Base-by-base conservation (phyloP, 1,140 invertebrate genomes). In the Eciton burchellii region DNA sequence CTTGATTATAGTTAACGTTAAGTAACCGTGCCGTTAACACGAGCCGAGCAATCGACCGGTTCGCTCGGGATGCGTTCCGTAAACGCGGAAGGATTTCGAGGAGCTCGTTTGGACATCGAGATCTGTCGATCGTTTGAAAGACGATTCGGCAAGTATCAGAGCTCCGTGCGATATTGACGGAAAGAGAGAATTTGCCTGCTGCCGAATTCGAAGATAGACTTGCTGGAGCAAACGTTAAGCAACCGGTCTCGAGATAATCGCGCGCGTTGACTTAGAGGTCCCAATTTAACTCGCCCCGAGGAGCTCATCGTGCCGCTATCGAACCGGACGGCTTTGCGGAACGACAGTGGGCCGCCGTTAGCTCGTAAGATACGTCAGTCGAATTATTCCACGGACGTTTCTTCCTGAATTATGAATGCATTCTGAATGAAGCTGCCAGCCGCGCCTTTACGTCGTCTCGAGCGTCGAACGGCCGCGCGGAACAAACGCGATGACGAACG, bases 401-500 rank as follows among this genome's bases (percentile, higher is more conserved):
- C 16, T n/a, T 11, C 19, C 52, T 66, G 74, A 87, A 84, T 85
- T 85, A 85, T 79, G 68, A 71, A 83, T 49, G 59, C 29, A 26
- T n/a, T 19, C 72, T 52, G 60, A 79, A 81, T 43, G 73, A 86
- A 81, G 60, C 66, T 63, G 81, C 16, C 71, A 45, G 77, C 24
- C 79, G 62, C 52, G 29, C 65, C 70, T 70, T 19, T 79, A 70
- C 47, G 2, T 4, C 19, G 65, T 74, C 81, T 24, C 19, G n/a
- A 49, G 43, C 45, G n/a, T 56, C 84, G 56, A 84, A 68, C 70
- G 54, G 43, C n/a, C 19, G 52, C 3, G 47, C 11, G 24, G 59
- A 83, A 87, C 21, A 59, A 83, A 71, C 81, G 35, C 35, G 82
- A 85, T 73, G 82, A 85, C 62, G 49, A 63, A 86, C 81, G 73